Conservation (phyloP, 2,888 invertebrate genomes). For the Ophion ellenae region DNA sequence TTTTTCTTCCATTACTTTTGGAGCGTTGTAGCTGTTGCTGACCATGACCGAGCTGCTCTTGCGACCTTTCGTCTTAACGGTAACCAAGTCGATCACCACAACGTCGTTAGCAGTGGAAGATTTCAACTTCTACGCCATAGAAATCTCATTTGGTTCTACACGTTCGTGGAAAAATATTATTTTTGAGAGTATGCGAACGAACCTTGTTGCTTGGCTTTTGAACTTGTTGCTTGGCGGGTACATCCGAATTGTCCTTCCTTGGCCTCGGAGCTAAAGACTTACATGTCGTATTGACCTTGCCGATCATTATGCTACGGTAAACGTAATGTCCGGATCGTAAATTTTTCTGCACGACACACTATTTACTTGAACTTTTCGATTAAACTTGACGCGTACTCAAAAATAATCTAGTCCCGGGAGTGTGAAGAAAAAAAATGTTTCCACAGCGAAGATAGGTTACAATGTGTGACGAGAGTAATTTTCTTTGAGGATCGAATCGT, state of each 20-base stretch:
- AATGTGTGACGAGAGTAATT: conserved; percentile 7
- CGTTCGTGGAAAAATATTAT: neutral
- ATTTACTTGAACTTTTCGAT: neutral
- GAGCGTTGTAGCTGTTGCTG: conserved; percentile 62
- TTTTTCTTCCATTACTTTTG: conserved; percentile 69
- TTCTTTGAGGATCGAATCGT: conserved; percentile 3
- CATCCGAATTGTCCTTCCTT: conserved; percentile 66
- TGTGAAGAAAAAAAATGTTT: neutral
- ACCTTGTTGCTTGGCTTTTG: conserved; percentile 65
- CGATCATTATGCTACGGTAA: conserved; percentile 72
- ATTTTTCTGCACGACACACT: neutral
- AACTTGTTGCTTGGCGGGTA: conserved; percentile 56
- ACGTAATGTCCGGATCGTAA: conserved; percentile 15
- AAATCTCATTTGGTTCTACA: neutral
- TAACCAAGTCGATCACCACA: conserved; percentile 70
- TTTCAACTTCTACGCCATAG: conserved; percentile 12
- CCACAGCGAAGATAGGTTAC: conserved; percentile 29
- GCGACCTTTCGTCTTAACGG: conserved; percentile 70
- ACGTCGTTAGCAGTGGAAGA: conserved; percentile 60
- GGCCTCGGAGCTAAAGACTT: conserved; percentile 65
- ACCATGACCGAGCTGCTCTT: conserved; percentile 72
- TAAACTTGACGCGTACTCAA: neutral
- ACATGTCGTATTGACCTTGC: conserved; percentile 63
- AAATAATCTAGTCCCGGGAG: neutral
- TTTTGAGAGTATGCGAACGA: neutral